Conservation (phyloP, 2,888 invertebrate species). For the Balanococcus diminutus region DNA sequence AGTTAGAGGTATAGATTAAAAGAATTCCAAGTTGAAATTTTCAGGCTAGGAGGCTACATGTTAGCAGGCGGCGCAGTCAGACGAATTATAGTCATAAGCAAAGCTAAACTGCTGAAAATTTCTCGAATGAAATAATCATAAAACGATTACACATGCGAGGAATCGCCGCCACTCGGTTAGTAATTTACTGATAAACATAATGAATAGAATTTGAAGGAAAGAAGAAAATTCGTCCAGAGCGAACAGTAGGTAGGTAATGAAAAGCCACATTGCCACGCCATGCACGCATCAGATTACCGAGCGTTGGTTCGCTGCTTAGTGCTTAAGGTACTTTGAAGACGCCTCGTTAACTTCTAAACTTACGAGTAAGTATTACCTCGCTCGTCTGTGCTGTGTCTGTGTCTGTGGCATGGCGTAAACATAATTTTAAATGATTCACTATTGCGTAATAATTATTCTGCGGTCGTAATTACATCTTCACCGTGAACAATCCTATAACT, state of each 20-base stretch:
- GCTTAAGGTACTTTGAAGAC: neutral
- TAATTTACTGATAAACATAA: neutral
- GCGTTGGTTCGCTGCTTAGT: neutral
- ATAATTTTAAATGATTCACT: constrained; percentile 41
- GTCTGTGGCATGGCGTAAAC: no score
- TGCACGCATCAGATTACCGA: constrained; percentile 17
- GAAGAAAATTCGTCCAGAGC: neutral
- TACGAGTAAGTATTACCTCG: constrained; percentile 28
- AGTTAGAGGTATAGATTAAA: constrained; percentile 12
- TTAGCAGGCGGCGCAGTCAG: neutral
- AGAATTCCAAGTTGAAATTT: neutral
- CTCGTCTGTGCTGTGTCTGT: no score
- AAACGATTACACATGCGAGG: neutral
- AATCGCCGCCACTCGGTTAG: neutral
- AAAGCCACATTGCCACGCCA: neutral
- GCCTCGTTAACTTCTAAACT: constrained; percentile 46
- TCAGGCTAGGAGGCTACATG: no score
- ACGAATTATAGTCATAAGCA: neutral
- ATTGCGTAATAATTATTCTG: constrained; percentile 51
- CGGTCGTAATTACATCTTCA: constrained; percentile 47
- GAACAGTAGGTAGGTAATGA: neutral
- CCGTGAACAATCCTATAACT: constrained; percentile 51
- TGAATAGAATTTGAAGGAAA: neutral
- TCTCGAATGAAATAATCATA: neutral
- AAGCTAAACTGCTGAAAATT: neutral